Base-by-base conservation (phyloP, 2,113 vertebrate genomes). In the Equus quagga region DNA sequence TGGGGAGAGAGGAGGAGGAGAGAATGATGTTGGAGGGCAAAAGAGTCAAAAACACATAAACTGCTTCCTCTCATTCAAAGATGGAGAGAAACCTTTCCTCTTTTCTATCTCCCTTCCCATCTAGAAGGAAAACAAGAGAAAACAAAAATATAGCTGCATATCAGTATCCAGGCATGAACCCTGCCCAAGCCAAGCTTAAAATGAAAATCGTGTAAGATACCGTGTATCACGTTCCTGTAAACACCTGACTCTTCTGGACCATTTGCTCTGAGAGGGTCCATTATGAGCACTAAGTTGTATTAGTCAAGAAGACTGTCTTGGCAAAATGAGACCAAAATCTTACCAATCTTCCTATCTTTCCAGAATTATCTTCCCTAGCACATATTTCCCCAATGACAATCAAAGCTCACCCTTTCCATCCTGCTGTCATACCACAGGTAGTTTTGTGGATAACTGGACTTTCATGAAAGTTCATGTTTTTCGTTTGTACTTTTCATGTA, bases 61-160 rank as follows among this genome's bases (percentile, higher is more conserved):
- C 26, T 92, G 2, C 56, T 83, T 60, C n/a, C 28, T 83, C 21
- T 83, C 31, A 51, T 78, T 69, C 54, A 95, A 84, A 14, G 51
- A 41, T 72, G 23, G 23, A 89, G 67, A 73, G 82, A 89, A 75
- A 83, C 44, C 31, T 65, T 26, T 54, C 14, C n/a, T 72, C 6
- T 75, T 19, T 62, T 76, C n/a, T 64, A 0, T 28, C 8, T 76
- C 54, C 46, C 14, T 83, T 17, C 19, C 49, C 13, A 64, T 87
- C 84, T 86, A 90, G 81, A 97, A 88, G 49, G 76, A 95, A 96
- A 82, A 75, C 8, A 64, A 62, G 51, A 95, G 26, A 90, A 79
- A 91, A 95, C 23, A 79, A 84, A 95, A 67, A 65, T 41, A 28
- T 7, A 85, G n/a, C 54, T 90, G 15, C 26, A 4, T 78, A 93